phyloP scores from a whole-genome alignment of 2,888 invertebrate genomes.

The Andrena flavipes region DNA sequence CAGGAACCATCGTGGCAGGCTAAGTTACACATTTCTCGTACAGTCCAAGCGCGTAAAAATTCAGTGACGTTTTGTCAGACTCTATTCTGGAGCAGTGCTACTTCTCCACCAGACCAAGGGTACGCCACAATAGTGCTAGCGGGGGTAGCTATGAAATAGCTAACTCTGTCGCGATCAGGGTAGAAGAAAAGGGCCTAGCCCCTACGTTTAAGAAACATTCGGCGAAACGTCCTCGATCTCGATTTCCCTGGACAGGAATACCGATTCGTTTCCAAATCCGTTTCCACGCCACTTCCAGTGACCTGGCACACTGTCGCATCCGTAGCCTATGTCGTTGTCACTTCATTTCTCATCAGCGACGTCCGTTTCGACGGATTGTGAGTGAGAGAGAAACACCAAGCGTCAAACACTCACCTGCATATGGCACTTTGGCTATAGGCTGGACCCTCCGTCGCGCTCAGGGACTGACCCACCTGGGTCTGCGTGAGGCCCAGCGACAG shows the following conservation, averaged over 20 bases:
- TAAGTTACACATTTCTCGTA: slow-evolving; percentile 35
- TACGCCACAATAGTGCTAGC: background rate
- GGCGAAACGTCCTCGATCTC: background rate
- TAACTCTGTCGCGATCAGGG: background rate
- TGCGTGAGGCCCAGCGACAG: slow-evolving; percentile 97
- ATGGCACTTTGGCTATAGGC: slow-evolving; percentile 99
- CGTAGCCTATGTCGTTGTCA: slow-evolving; percentile 45
- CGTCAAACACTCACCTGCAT: slow-evolving; percentile 92
- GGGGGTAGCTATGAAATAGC: background rate
- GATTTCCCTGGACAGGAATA: slow-evolving; percentile 11
- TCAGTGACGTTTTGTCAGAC: slow-evolving; percentile 31
- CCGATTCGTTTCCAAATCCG: background rate
- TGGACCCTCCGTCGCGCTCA: slow-evolving; percentile 98
- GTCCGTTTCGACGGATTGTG: slow-evolving; percentile 49
- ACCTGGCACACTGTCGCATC: slow-evolving; percentile 79
- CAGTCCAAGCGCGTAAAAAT: slow-evolving; percentile 34
- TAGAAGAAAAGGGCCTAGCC: background rate
- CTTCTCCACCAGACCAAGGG: slow-evolving; percentile 9
- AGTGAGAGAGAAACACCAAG: slow-evolving; percentile 29
- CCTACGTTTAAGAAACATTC: background rate
- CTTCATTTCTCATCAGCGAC: slow-evolving; percentile 62
- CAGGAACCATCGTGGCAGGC: slow-evolving; percentile 68
- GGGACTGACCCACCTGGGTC: slow-evolving; percentile 98
- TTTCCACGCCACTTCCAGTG: slow-evolving; percentile 80
- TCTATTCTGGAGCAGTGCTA: slow-evolving; percentile 12